phyloP scores from a whole-genome alignment of 2,888 invertebrate genomes.

The Drosophila mettleri region DNA sequence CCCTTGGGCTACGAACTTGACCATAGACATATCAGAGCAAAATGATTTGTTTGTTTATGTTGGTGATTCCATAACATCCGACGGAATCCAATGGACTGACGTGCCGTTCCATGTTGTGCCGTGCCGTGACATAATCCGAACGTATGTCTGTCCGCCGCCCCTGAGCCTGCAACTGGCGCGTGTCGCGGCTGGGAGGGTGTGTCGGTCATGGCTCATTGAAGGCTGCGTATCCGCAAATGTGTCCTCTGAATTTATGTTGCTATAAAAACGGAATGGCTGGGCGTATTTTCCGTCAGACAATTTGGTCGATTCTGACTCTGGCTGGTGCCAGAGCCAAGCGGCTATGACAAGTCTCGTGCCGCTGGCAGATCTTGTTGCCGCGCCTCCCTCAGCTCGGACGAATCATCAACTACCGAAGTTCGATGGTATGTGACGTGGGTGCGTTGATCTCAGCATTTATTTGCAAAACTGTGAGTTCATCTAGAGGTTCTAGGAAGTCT shows the following conservation, averaged over 20 bases:
- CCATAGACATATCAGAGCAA: conserved; percentile 34
- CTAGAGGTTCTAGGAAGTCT: conserved; percentile 66
- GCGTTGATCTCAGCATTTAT: conserved; percentile 69
- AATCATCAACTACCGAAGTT: conserved; percentile 38
- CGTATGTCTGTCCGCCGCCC: conserved; percentile 28
- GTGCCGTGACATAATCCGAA: conserved; percentile 43
- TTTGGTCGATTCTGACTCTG: conserved; percentile 26
- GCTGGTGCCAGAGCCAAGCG: conserved; percentile 69
- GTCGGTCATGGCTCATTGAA: conserved; percentile 52
- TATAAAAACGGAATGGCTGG: conserved; percentile 57
- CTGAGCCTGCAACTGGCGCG: conserved; percentile 40
- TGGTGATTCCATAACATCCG: conserved; percentile 24
- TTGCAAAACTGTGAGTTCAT: conserved; percentile 53
- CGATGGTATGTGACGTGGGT: conserved; percentile 61
- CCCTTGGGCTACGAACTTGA: conserved; percentile 62
- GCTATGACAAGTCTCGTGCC: conserved; percentile 65
- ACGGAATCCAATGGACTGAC: not conserved
- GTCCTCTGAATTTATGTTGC: conserved; percentile 67
- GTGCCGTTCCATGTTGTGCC: conserved; percentile 22
- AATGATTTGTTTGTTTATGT: conserved; percentile 27
- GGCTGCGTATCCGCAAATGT: conserved; percentile 43
- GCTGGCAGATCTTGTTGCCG: conserved; percentile 26
- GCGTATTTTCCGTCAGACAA: conserved; percentile 38
- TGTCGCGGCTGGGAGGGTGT: conserved; percentile 38
- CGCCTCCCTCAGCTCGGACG: conserved; percentile 17